Evolutionary conservation across 2,888 invertebrate genomes (phyloP).

Genomic region (Drosophila antonietae): DNA sequence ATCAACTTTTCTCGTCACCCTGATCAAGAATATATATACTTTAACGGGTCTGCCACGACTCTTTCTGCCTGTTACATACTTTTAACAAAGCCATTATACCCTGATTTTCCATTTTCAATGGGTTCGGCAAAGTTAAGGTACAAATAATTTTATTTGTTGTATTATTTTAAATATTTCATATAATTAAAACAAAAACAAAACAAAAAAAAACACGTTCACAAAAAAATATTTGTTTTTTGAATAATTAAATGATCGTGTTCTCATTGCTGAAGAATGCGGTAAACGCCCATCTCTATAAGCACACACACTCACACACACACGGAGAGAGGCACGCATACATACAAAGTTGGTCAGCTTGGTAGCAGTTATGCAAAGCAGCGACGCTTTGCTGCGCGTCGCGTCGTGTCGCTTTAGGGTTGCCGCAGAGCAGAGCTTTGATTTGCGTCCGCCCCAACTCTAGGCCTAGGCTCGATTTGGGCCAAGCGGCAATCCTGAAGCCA

Average conservation of each 20-base stretch:
- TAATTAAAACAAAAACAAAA: no score
- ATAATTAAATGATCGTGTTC: not conserved
- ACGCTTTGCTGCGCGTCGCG: slow-evolving; percentile 29
- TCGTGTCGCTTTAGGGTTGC: slow-evolving; percentile 60
- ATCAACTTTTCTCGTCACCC: no score
- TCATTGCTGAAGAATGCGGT: not conserved
- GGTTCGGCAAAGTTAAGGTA: no score
- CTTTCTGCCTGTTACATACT: no score
- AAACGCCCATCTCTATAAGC: slow-evolving; percentile 31
- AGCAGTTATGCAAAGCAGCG: slow-evolving; percentile 67
- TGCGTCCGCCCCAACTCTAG: slow-evolving; percentile 36
- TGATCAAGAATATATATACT: no score
- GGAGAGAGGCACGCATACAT: slow-evolving; percentile 24
- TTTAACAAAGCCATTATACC: no score
- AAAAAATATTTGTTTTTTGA: no score
- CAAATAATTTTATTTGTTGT: no score
- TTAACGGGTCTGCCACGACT: no score
- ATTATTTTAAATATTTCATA: no score
- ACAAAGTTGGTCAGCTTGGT: slow-evolving; percentile 44
- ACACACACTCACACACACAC: slow-evolving; percentile 5
- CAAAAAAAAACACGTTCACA: no score
- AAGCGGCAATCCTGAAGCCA: slow-evolving; percentile 58
- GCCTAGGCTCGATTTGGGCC: slow-evolving; percentile 53
- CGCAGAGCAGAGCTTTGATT: slow-evolving; percentile 62
- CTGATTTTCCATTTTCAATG: no score